These are phyloP conservation scores for Tragelaphus scriptus DNA, from an alignment of 2,113 vertebrate genomes.

Conservation along the genomic window DNA sequence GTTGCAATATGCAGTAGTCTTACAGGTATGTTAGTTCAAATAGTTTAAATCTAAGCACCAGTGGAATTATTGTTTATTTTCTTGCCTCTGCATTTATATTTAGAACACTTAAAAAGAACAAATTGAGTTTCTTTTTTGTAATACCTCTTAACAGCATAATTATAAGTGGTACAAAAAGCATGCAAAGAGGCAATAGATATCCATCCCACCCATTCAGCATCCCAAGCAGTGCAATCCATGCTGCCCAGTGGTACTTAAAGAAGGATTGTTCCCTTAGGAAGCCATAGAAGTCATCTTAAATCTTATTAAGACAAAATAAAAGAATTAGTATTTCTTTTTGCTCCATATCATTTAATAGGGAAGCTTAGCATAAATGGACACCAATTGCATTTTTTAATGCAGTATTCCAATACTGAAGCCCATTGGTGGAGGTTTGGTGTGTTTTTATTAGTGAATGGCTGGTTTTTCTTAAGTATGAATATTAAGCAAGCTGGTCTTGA, in stretches of 20 bases:
- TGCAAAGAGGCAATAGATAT: conserved; percentile 47
- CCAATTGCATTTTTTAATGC: not conserved
- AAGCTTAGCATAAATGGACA: not conserved
- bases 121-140: conserved; percentile 61
- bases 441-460: conserved; percentile 10
- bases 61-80: conserved; percentile 58
- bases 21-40: conserved; percentile 56
- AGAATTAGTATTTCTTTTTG: conserved; percentile 35
- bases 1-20: conserved; percentile 58
- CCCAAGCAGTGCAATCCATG: not conserved
- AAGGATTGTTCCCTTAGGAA: conserved; percentile 46
- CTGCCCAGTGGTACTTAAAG: conserved; percentile 1
- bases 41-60: conserved; percentile 55
- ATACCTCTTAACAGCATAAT: conserved; percentile 69
- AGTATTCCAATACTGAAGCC: not conserved
- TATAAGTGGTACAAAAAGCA: conserved; percentile 45
- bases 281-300: conserved; percentile 10
- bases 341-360: conserved; percentile 8
- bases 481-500: conserved; percentile 25
- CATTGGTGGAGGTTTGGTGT: not conserved
- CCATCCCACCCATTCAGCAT: conserved; percentile 39
- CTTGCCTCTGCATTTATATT: conserved; percentile 67
- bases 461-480: not conserved
- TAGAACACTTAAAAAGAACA: conserved; percentile 64
- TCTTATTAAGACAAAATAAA: conserved; percentile 39